Evolutionary conservation across 2,888 invertebrate genomes (phyloP).

Genomic region (Criorhina ranunculi): DNA sequence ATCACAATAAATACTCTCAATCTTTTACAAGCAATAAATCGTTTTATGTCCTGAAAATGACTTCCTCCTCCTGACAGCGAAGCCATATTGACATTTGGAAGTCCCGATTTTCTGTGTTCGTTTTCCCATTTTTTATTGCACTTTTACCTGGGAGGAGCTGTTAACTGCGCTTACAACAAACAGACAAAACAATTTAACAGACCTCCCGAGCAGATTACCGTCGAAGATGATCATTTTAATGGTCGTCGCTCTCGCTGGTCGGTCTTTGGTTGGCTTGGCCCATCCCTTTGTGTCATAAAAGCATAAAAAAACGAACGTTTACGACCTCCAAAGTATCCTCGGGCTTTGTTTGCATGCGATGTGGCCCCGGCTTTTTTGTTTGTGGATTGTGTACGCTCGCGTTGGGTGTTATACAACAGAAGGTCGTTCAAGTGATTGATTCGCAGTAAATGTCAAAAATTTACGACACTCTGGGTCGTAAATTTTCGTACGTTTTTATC

Average conservation of each 20-base stretch:
- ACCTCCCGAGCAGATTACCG: conserved; percentile 61
- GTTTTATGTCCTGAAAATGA: conserved; percentile 63
- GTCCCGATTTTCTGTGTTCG: conserved; percentile 26
- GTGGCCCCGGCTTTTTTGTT: conserved; percentile 11
- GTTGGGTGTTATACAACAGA: conserved; percentile 66
- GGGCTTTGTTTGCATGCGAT: conserved; percentile 19
- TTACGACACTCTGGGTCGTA: conserved; percentile 65
- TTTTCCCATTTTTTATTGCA: conserved; percentile 35
- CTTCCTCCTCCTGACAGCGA: conserved; percentile 48
- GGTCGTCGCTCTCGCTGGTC: conserved; percentile 31
- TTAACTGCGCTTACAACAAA: conserved; percentile 57
- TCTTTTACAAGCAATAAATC: conserved; percentile 63
- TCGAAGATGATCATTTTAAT: conserved; percentile 69
- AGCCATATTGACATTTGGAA: conserved; percentile 41
- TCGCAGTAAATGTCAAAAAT: conserved; percentile 74
- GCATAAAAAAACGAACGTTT: conserved; percentile 66
- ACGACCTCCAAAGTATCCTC: conserved; percentile 56
- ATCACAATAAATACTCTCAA: conserved; percentile 56
- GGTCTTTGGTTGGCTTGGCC: conserved; percentile 17
- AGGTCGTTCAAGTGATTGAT: conserved; percentile 74
- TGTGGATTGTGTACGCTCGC: conserved; percentile 16
- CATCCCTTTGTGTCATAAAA: conserved; percentile 61
- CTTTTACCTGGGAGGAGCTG: conserved; percentile 64
- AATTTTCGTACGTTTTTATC: conserved; percentile 34
- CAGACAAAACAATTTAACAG: conserved; percentile 54